phyloP scores from a whole-genome alignment of 2,888 invertebrate genomes.

The Belgica antarctica region DNA sequence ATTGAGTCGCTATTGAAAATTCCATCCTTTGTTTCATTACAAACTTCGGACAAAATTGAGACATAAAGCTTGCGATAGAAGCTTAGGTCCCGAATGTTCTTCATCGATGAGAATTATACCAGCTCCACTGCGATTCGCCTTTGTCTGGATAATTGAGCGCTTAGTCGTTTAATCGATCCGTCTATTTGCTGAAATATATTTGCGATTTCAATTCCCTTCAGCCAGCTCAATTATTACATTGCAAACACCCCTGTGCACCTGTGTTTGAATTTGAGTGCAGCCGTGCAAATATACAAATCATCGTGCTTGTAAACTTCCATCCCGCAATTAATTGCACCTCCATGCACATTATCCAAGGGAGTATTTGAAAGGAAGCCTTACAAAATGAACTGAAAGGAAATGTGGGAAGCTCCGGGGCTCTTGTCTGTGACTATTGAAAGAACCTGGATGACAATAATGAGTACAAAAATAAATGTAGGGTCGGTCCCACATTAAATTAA shows the following conservation, averaged over 20 bases:
- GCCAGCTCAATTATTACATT: not conserved
- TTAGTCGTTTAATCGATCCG: not conserved
- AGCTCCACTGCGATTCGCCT: not conserved
- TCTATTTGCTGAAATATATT: no score
- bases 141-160: conserved; percentile 2
- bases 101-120: no score
- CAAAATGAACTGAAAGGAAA: no score
- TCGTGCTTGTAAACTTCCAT: no score
- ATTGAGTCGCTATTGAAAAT: not conserved
- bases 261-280: not conserved
- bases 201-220: not conserved
- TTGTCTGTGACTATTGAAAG: no score
- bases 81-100: no score
- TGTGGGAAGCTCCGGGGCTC: no score
- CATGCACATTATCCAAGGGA: not conserved
- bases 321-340: conserved; percentile 24
- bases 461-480: no score
- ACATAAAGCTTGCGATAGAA: no score
- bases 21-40: not conserved
- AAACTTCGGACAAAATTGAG: no score
- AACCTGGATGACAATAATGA: no score
- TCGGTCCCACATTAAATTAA: no score
- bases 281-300: not conserved
- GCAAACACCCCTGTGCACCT: not conserved
- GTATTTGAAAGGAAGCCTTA: conserved; percentile 3